Evolutionary conservation across 1,140 invertebrate species (phyloP).

Genomic region (Macrobrachium rosenbergii): DNA sequence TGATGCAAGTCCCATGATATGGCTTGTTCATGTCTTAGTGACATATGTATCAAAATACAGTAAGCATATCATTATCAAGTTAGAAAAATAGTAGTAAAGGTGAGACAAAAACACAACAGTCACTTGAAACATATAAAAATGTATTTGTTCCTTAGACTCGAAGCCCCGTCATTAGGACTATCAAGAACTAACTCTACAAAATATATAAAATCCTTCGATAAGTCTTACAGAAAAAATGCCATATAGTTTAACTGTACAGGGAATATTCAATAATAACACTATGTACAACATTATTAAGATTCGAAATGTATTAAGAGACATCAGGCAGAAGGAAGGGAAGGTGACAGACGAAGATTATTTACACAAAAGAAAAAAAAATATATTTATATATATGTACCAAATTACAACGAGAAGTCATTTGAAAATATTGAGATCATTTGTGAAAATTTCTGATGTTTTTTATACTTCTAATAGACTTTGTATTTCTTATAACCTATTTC

Average conservation of each 20-base stretch:
- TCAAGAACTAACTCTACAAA: constrained; percentile 44
- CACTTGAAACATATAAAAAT: constrained; percentile 64
- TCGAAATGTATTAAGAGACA: constrained; percentile 41
- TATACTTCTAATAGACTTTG: background rate
- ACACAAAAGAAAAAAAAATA: constrained; percentile 25
- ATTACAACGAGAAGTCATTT: constrained; percentile 1
- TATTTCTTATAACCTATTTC: constrained; percentile 27
- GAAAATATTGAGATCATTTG: constrained; percentile 59
- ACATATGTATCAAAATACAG: background rate
- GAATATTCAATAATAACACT: constrained; percentile 58
- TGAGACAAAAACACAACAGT: constrained; percentile 34
- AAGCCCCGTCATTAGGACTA: background rate
- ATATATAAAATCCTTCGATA: constrained; percentile 57
- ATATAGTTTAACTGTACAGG: constrained; percentile 59
- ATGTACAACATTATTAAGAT: constrained; percentile 56
- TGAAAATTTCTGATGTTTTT: constrained; percentile 40
- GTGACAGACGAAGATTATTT: constrained; percentile 1
- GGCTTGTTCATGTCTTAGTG: background rate
- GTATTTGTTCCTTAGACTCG: constrained; percentile 46
- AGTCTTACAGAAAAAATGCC: constrained; percentile 49
- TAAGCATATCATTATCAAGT: background rate
- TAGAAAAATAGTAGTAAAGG: background rate
- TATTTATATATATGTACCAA: constrained; percentile 18
- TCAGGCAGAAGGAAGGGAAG: constrained; percentile 47
- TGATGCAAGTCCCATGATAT: too few relatives aligned